Conservation (phyloP, 1,140 invertebrate genomes). For the Brachionus calyciflorus region DNA sequence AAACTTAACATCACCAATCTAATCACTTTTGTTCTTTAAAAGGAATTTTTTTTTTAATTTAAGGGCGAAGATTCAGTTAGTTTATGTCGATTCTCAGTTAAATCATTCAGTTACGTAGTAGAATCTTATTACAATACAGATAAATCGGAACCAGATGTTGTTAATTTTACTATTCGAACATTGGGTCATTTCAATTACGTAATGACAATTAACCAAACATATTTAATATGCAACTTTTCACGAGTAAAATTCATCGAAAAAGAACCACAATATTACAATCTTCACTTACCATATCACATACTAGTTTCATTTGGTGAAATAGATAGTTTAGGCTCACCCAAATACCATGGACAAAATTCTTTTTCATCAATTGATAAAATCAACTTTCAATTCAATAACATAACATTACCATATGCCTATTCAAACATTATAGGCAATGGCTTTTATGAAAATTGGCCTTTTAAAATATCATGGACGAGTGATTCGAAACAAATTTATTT, state of each 20-base stretch:
- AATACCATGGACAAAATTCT: neutral
- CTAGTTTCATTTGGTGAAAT: constrained; percentile 7
- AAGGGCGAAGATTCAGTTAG: constrained; percentile 10
- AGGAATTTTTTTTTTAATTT: neutral
- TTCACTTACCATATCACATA: constrained; percentile 16
- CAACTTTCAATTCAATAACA: neutral
- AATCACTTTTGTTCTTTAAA: too few species aligned
- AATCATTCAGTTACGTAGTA: neutral
- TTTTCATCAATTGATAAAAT: neutral
- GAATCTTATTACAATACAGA: constrained; percentile 14
- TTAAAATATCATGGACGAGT: neutral
- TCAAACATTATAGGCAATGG: neutral
- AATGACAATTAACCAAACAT: neutral
- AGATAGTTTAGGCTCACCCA: neutral
- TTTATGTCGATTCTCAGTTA: constrained; percentile 19
- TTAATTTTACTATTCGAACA: neutral
- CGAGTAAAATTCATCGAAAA: neutral
- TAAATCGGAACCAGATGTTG: neutral
- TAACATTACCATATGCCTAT: neutral
- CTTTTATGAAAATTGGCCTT: neutral
- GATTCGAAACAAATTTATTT: neutral
- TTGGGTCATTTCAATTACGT: neutral
- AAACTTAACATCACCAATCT: too few species aligned
- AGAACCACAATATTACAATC: neutral
- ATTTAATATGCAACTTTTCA: constrained; percentile 31